These are phyloP conservation scores for Caretta caretta DNA, from an alignment of 2,113 vertebrate genomes.

Conservation along the genomic window DNA sequence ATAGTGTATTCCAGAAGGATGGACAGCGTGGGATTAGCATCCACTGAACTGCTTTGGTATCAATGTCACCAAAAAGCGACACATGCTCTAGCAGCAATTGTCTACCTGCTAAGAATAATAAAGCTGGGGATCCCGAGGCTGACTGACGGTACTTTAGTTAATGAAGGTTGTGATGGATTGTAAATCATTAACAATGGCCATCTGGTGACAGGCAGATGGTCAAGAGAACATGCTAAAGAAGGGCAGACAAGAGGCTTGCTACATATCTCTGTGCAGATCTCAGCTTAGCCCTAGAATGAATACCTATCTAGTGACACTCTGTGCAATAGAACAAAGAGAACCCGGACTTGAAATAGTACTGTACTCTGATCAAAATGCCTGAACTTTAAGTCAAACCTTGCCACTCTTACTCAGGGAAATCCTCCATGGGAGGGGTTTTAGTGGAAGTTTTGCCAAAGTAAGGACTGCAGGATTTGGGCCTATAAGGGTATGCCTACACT, in stretches of 20 bases:
- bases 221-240: neutral
- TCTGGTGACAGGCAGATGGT: slow-evolving; percentile 34
- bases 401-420: neutral
- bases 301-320: neutral
- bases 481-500: neutral
- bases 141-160: slow-evolving; percentile 40
- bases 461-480: neutral
- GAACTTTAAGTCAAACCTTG: neutral
- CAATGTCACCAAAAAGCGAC: neutral
- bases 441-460: neutral
- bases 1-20: neutral
- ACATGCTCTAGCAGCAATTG: neutral
- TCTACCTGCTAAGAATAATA: slow-evolving; percentile 16
- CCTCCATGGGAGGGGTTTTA: neutral
- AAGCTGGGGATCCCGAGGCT: slow-evolving; percentile 18
- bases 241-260: neutral
- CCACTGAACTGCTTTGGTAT: neutral
- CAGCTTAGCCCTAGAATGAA: neutral
- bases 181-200: slow-evolving; percentile 50
- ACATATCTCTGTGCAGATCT: neutral
- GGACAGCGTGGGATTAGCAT: neutral
- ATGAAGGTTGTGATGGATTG: slow-evolving; percentile 35
- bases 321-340: neutral
- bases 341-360: neutral
- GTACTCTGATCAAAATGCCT: neutral